Base-by-base conservation (phyloP, 2,888 invertebrate species). In the Ectobius pallidus region DNA sequence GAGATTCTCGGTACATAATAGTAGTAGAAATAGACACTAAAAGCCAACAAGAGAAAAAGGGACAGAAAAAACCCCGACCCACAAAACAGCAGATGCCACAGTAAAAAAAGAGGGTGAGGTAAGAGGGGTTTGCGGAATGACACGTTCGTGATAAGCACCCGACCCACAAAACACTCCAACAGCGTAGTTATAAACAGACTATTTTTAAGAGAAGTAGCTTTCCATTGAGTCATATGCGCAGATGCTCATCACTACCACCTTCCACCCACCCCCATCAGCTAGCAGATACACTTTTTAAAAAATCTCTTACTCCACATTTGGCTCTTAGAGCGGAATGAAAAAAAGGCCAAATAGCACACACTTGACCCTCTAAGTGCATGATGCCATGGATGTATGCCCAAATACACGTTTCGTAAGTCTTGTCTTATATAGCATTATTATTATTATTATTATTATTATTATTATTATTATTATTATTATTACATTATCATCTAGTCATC, bases 81-180 rank as follows among this genome's bases (percentile, higher is more conserved):
- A 32, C 30, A 30, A 6, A 27, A 58, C n/a, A 58, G 32, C 58
- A 58, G 58, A 58, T 58, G 58, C 30, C n/a, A 1, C n/a, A 3
- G 25, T 27, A 58, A 58, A 58, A 30, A 30, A n/a, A 14, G 30
- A 27, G 1, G 3, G 25, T 22, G 32, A 16, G 30, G 11, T 34
- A 7, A 58, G 32, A n/a, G 34, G 34, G 34, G n/a, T n/a, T 30
- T 58, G n/a, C n/a, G 16, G 30, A 58, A n/a, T 25, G 55, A 55
- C 55, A 55, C 55, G 55, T 55, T 55, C 25, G 16, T 55, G 55
- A 55, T 55, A 55, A 55, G 55, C 25, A 25, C n/a, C 18, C 18
- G 4, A 18, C 18, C 14, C 55, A 49, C 18, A n/a, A 49, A 4
- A n/a, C 49, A 49, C 27, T 55, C 55, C 55, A 55, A 3, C 20